These are phyloP conservation scores for Hemiscyllium ocellatum DNA, from an alignment of 2,113 vertebrate species.

Conservation along the genomic window DNA sequence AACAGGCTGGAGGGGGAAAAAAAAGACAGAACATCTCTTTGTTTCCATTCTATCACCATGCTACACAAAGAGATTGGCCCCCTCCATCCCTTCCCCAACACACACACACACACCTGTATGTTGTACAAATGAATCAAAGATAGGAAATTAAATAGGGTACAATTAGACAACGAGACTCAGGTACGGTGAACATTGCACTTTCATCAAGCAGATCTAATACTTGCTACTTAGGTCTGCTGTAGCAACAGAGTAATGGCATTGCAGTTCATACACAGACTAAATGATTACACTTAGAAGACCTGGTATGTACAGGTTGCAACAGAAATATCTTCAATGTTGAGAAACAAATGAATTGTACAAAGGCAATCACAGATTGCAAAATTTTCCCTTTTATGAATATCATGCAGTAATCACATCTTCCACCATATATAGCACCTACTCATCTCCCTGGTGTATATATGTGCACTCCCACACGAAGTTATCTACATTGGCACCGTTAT, in stretches of 20 bases:
- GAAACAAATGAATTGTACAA: slow-evolving; percentile 41
- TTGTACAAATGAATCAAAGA: background rate
- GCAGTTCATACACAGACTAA: slow-evolving; percentile 43
- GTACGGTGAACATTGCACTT: slow-evolving; percentile 85
- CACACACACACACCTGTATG: too few species aligned
- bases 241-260: slow-evolving; percentile 43
- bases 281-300: slow-evolving; percentile 53
- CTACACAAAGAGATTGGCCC: background rate
- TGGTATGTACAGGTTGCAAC: slow-evolving; percentile 51
- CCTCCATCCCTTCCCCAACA: too few species aligned
- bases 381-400: slow-evolving; percentile 59
- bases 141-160: slow-evolving; percentile 16
- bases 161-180: slow-evolving; percentile 59
- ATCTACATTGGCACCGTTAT: slow-evolving; percentile 54
- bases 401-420: slow-evolving; percentile 48
- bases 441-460: slow-evolving; percentile 33
- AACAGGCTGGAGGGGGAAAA: background rate
- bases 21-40: background rate
- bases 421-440: slow-evolving; percentile 45
- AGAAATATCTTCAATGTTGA: slow-evolving; percentile 3
- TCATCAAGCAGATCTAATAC: slow-evolving; percentile 62
- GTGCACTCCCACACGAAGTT: slow-evolving; percentile 46
- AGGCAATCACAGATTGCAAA: slow-evolving; percentile 98
- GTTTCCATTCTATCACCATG: background rate
- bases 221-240: slow-evolving; percentile 57